Evolutionary conservation across 2,888 invertebrate genomes (phyloP).

Genomic region (Trichopoda pennipes): DNA sequence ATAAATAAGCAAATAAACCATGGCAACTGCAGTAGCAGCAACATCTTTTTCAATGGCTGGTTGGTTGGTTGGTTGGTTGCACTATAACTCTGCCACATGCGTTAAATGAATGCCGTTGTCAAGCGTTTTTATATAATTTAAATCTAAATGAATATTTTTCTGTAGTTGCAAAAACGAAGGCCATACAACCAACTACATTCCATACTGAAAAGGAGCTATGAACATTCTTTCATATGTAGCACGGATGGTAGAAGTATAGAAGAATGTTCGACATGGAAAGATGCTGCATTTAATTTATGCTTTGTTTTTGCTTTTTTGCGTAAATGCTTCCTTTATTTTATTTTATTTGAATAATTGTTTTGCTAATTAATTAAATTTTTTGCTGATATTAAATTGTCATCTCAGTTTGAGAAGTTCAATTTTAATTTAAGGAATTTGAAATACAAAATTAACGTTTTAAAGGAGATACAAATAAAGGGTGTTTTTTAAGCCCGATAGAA

Average conservation of each 20-base stretch:
- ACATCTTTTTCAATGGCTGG: constrained; percentile 9
- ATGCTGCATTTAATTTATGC: constrained; percentile 19
- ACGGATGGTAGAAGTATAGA: too few species aligned
- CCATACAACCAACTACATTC: background rate
- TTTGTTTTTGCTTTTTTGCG: background rate
- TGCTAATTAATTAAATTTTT: constrained; percentile 33
- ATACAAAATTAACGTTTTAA: too few species aligned
- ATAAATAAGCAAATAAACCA: constrained; percentile 36
- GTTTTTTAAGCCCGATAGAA: too few species aligned
- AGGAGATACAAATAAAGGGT: too few species aligned
- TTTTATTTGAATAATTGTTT: background rate
- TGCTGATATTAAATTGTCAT: too few species aligned
- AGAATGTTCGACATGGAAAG: background rate
- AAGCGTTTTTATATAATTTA: constrained; percentile 13
- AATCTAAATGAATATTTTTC: constrained; percentile 15
- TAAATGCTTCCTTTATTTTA: background rate
- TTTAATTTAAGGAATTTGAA: too few species aligned
- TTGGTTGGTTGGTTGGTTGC: background rate
- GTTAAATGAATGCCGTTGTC: constrained; percentile 27
- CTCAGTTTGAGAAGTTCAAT: too few species aligned
- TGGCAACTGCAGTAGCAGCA: constrained; percentile 38
- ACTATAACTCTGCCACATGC: background rate
- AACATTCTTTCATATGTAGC: background rate
- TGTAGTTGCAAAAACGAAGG: background rate
- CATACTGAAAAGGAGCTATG: background rate